phyloP scores from a whole-genome alignment of 2,888 invertebrate species.

The Lithophane semibrunnea region DNA sequence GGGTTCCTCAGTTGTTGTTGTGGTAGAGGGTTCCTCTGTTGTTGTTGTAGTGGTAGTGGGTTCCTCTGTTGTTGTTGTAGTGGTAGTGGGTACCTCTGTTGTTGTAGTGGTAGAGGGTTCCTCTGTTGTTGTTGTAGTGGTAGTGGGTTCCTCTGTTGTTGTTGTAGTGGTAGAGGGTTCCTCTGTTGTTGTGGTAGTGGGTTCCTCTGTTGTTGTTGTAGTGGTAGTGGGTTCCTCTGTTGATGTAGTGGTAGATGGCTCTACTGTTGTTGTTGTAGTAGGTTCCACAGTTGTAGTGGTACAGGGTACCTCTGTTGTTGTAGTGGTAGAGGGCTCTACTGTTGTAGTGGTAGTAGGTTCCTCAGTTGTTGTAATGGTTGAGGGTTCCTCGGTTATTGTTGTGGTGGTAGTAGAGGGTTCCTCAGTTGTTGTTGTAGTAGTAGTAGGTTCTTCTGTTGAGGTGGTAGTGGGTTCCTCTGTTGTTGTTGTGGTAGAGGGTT shows the following conservation, averaged over 20 bases:
- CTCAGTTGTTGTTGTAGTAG: too few species aligned
- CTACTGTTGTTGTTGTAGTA: neutral
- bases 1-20: slow-evolving; percentile 13
- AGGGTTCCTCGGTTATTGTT: too few species aligned
- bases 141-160: neutral
- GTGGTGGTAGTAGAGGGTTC: too few species aligned
- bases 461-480: too few species aligned
- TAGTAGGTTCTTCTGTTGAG: too few species aligned
- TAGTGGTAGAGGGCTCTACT: neutral
- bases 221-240: slow-evolving; percentile 17
- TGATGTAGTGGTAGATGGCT: neutral
- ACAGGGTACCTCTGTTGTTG: neutral
- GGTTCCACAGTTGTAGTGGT: neutral
- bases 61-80: neutral
- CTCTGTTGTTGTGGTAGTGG: too few species aligned
- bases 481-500: too few species aligned
- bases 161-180: too few species aligned
- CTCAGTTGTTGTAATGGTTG: too few species aligned
- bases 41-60: neutral
- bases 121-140: neutral
- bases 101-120: neutral
- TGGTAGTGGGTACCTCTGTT: neutral
- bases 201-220: neutral
- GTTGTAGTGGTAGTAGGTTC: neutral
- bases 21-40: neutral